Evolutionary conservation across 1,140 invertebrate genomes (phyloP).

Genomic region (Drosophila repleta): DNA sequence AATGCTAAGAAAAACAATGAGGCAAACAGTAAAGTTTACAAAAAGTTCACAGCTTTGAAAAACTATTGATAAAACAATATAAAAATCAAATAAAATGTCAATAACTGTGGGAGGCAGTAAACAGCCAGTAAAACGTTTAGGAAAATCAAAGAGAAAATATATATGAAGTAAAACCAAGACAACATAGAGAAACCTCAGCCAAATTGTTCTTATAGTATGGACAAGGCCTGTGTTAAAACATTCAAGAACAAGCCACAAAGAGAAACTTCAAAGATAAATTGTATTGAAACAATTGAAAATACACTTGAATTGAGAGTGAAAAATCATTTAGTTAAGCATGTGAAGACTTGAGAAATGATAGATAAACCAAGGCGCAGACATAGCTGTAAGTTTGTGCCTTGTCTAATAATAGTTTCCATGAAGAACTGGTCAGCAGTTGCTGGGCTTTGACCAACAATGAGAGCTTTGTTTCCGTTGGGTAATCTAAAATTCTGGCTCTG

Average conservation of each 20-base stretch:
- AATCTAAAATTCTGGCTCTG: slow-evolving; percentile 11
- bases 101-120: background rate
- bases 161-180: background rate
- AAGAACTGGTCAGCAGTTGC: background rate
- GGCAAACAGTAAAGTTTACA: too few species aligned
- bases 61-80: background rate
- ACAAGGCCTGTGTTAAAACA: background rate
- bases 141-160: background rate
- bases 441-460: background rate
- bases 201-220: too few species aligned
- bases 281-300: background rate
- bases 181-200: too few species aligned
- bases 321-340: background rate
- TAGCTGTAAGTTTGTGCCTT: background rate
- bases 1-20: background rate
- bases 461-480: slow-evolving; percentile 1
- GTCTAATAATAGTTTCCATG: background rate
- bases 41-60: too few species aligned
- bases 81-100: background rate
- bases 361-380: background rate
- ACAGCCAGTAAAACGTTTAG: background rate
- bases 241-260: background rate
- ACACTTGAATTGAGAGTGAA: background rate
- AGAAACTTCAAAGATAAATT: background rate
- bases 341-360: background rate